phyloP scores from a whole-genome alignment of 2,888 invertebrate genomes.

The Heterodera filipjevi region DNA sequence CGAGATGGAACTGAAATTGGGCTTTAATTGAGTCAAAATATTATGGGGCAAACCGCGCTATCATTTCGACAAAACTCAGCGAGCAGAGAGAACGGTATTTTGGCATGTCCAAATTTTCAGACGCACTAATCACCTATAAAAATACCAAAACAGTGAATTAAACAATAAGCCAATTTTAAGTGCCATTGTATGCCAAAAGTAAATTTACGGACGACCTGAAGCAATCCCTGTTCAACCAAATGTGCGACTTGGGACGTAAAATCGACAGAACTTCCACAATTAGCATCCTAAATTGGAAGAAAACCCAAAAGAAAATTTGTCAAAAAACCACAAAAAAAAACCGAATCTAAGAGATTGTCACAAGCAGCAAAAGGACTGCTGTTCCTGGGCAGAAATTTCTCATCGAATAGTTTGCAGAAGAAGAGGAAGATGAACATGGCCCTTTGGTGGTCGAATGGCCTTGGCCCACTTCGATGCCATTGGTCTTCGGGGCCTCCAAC shows the following conservation, averaged over 20 bases:
- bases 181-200: not conserved
- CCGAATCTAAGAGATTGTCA: too few relatives aligned
- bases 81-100: slow-evolving; percentile 33
- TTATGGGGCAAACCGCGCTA: slow-evolving; percentile 19
- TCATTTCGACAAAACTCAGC: slow-evolving; percentile 25
- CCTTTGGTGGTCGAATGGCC: slow-evolving; percentile 32
- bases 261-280: not conserved
- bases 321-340: too few relatives aligned
- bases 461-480: slow-evolving; percentile 33
- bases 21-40: not conserved
- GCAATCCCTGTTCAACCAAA: not conserved
- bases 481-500: slow-evolving; percentile 16
- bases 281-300: not conserved
- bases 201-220: too few relatives aligned
- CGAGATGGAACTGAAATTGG: slow-evolving; percentile 14
- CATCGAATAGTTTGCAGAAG: slow-evolving; percentile 27
- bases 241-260: not conserved
- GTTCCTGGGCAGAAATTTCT: not conserved
- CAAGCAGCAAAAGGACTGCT: not conserved
- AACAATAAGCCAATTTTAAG: not conserved
- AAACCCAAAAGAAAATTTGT: slow-evolving; percentile 20
- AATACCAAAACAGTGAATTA: not conserved
- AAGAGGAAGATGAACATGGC: slow-evolving; percentile 32
- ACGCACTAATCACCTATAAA: slow-evolving; percentile 24
- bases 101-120: slow-evolving; percentile 33